Base-by-base conservation (phyloP, 1,140 invertebrate genomes). In the Achroia grisella region DNA sequence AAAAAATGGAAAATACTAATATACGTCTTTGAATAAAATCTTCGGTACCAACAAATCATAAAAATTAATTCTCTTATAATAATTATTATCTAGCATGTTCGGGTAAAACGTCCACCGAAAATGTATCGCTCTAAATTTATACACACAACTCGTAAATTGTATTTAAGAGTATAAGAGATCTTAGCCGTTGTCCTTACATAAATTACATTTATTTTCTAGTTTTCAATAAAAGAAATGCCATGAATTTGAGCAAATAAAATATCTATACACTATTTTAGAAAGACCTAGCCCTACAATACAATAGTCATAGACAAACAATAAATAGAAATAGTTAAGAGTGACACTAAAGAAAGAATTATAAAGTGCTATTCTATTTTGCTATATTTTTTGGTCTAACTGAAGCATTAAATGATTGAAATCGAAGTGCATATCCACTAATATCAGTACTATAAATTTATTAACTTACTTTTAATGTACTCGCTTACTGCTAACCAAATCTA, bases 191-290 rank as follows among this genome's bases (percentile, higher is more conserved):
- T 60, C 49, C 56, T 23, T 23, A 23, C 17, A 23, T 65, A 70
- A 68, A 34, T 36, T 36, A 51, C 42, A 32, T 44, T 52, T 52
- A 42, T 48, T 48, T 36, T 47, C 62, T 65, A 78, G 58, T 71
- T 62, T 72, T 74, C 68, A 51, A 47, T 49, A 66, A 78, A 80
- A 76, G 68, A 83, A 83, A 83, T 83, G 79, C 79, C 68, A 79
- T 81, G 59, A 49, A 69, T 83, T 83, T 83, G 79, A 83, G 79
- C 79, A 83, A 83, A 77, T 63, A 68, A 80, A 77, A 62, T 41
- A 62, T 33, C 27, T n/a, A n/a, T n/a, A n/a, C n/a, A n/a, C n/a
- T n/a, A n/a, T 11, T 48, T 39, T 28, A 33, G 29, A 17, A 39
- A 15, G 17, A 3, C 39, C 6, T 43, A 49, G 14, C 28, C 33